Base-by-base conservation (phyloP, 35 echinoderm and acorn worm genomes). In the Apostichopus japonicus region DNA sequence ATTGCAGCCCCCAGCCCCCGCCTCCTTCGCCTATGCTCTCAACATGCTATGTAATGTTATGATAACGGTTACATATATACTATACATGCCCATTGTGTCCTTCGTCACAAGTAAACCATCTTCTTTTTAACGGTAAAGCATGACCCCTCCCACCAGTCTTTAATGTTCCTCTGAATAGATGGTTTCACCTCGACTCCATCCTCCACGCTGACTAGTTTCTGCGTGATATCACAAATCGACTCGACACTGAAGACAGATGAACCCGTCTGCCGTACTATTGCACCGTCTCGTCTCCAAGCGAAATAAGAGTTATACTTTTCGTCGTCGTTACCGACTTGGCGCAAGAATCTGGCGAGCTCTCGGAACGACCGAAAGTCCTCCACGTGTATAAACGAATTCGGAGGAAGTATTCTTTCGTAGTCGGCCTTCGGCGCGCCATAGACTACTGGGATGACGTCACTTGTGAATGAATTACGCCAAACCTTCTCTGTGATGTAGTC, bases 401-500 rank as follows among this genome's bases (percentile, higher is more conserved):
- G 93, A 75, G 93, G 93, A 15, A 72, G 72, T 5, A 91, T 6
- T 77, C 57, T 91, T 55, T 94, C 78, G 55, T 91, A 94, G 90
- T 94, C 93, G 15, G 53, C 33, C 54, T 94, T 94, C 25, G 93
- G 90, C 0, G 93, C 88, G 24, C 93, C 93, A 63, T 92, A 94
- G 24, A 94, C 90, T 19, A 94, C 90, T 17, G 93, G 93, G 9
- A 94, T 65, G 16, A 87, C 80, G 54, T 90, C 81, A 57, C 86
- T 77, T 33, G 51, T 24, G n/a, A 86, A 57, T 10, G 93, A 59
- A 61, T 94, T 90, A 53, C 56, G 56, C 93, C 93, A 94, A 10
- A 94, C 89, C 63, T 94, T 91, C 77, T 94, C 93, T n/a, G 93
- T 94, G 63, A 94, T 94, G 89, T 94, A 94, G 17, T 94, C 93